Conservation (phyloP, 2,113 vertebrate genomes). For the Silurus asotus region DNA sequence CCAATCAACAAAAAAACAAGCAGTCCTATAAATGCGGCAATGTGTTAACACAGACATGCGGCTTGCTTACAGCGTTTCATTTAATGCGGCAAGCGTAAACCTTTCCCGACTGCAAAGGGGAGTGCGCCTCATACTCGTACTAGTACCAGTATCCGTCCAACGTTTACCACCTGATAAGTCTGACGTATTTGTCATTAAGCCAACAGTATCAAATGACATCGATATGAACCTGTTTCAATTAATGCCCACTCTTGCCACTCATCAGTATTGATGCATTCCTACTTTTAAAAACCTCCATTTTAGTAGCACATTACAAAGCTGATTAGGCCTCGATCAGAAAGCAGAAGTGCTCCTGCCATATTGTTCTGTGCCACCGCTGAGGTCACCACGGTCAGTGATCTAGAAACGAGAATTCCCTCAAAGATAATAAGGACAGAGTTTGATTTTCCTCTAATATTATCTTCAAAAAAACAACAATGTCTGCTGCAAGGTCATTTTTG, state of each 20-base stretch:
- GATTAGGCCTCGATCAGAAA: background rate
- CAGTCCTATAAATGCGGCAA: background rate
- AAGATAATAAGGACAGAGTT: background rate
- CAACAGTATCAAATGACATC: background rate
- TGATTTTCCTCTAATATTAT: background rate
- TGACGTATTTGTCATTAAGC: background rate
- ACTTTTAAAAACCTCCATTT: background rate
- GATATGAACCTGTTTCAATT: background rate
- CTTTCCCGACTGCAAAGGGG: background rate
- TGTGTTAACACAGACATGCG: background rate
- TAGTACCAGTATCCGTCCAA: background rate
- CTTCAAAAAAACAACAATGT: background rate
- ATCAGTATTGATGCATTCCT: background rate
- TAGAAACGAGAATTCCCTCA: background rate
- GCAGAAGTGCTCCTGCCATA: background rate
- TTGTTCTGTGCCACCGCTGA: background rate
- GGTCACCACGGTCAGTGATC: background rate
- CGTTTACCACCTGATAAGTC: background rate
- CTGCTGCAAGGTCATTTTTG: slow-evolving; percentile 53
- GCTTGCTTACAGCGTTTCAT: background rate
- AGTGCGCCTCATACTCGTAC: background rate
- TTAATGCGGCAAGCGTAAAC: background rate
- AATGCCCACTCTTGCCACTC: background rate
- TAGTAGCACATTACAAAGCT: background rate
- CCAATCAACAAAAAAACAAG: slow-evolving; percentile 17